Conservation (phyloP, 2,113 vertebrate species). For the Empidonax alnorum region DNA sequence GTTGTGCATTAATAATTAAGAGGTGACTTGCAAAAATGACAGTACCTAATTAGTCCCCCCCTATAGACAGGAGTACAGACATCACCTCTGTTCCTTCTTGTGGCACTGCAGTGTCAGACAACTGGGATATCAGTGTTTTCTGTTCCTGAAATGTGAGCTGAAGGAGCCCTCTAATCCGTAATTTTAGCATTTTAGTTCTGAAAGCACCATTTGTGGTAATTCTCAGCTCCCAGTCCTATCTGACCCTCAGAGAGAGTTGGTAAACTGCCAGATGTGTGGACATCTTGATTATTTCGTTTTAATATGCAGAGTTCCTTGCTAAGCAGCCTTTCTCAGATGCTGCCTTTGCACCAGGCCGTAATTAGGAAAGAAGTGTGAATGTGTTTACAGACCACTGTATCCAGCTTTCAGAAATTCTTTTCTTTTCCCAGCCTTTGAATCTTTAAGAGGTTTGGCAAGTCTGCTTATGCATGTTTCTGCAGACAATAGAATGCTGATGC, state of each 20-base stretch:
- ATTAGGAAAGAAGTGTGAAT: background rate
- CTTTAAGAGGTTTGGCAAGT: background rate
- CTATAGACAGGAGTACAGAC: background rate
- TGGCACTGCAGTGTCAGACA: background rate
- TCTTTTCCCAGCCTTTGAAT: background rate
- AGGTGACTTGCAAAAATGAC: background rate
- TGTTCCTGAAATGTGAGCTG: background rate
- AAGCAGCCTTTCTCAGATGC: background rate
- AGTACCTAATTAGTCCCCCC: background rate
- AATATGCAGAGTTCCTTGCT: background rate
- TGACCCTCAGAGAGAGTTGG: background rate
- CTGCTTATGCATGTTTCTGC: conserved; percentile 5
- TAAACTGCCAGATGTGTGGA: background rate
- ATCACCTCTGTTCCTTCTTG: background rate
- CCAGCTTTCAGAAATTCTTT: background rate
- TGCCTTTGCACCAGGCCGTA: background rate
- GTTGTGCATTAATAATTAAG: background rate
- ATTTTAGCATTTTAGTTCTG: background rate
- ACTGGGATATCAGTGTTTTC: background rate
- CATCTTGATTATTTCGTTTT: background rate
- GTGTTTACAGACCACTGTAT: background rate
- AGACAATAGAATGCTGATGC: conserved; percentile 27
- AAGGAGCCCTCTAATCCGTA: background rate
- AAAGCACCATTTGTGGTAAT: background rate
- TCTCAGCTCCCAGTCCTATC: background rate